phyloP scores from a whole-genome alignment of 2,113 vertebrate species.

The Fulmarus glacialis region DNA sequence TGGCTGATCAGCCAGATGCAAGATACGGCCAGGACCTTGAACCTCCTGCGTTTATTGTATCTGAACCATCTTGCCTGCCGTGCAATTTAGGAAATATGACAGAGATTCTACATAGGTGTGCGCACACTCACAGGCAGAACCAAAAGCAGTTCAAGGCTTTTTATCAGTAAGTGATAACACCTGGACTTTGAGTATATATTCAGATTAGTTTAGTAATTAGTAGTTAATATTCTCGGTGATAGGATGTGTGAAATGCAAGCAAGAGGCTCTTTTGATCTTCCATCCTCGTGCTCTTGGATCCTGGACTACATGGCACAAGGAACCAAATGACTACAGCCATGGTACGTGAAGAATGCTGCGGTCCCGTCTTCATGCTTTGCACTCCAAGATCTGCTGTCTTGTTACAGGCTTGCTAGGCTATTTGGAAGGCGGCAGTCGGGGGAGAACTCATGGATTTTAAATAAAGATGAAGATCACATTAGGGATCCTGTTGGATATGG shows the following conservation, averaged over 20 bases:
- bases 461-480: background rate
- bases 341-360: background rate
- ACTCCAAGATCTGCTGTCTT: background rate
- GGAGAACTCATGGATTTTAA: background rate
- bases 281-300: background rate
- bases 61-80: background rate
- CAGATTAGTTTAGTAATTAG: background rate
- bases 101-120: background rate
- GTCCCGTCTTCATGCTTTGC: background rate
- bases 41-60: background rate
- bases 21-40: background rate
- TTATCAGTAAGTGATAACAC: background rate
- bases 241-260: background rate
- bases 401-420: background rate
- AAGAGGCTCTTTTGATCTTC: background rate
- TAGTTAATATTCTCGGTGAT: background rate
- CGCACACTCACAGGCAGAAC: fast-evolving
- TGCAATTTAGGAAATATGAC: background rate
- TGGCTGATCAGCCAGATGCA: background rate
- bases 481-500: background rate
- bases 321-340: background rate
- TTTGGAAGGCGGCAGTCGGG: background rate
- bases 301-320: background rate
- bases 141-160: background rate
- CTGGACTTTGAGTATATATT: background rate